Percentiles rank a stretch among this genome's conserved stretches.
Evolutionary conservation across 2,888 invertebrate genomes (phyloP).

Genomic region (Hoplodrina ambigua): DNA sequence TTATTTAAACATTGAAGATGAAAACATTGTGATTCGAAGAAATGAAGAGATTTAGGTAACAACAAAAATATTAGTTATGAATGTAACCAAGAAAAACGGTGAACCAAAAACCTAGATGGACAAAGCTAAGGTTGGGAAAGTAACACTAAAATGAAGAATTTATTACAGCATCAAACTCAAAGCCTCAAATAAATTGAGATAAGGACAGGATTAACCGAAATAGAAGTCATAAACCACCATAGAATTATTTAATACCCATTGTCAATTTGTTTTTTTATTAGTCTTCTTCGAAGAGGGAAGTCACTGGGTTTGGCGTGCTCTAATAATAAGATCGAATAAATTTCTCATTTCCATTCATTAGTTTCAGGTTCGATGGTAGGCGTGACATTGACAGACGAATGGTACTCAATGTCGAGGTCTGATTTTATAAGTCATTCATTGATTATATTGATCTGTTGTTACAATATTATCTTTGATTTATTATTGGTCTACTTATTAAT

Average conservation of each 20-base stretch:
- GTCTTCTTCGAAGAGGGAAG: slow-evolving; percentile 9
- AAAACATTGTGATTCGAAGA: too few relatives aligned
- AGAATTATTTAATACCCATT: slow-evolving; percentile 24
- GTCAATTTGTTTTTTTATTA: slow-evolving; percentile 18
- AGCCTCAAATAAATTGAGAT: slow-evolving; percentile 5
- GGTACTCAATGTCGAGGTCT: slow-evolving; percentile 46
- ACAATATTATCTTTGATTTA: slow-evolving; percentile 17
- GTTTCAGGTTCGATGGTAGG: slow-evolving; percentile 45
- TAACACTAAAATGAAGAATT: background rate
- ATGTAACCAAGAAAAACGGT: background rate
- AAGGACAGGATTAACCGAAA: slow-evolving; percentile 1
- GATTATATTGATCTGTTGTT: slow-evolving; percentile 53
- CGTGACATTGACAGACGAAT: slow-evolving; percentile 74
- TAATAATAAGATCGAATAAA: slow-evolving; percentile 62
- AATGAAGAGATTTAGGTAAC: too few relatives aligned
- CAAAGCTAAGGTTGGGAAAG: background rate
- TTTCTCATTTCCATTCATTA: slow-evolving; percentile 69
- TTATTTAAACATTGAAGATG: too few relatives aligned
- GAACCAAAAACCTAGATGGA: background rate
- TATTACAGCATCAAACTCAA: background rate
- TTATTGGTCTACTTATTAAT: background rate
- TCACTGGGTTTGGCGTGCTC: background rate
- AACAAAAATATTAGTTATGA: background rate
- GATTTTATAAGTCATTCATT: slow-evolving; percentile 60
- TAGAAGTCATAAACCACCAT: slow-evolving; percentile 12